These are phyloP conservation scores for Tapirus terrestris DNA, from an alignment of 2,113 vertebrate genomes.

Conservation along the genomic window DNA sequence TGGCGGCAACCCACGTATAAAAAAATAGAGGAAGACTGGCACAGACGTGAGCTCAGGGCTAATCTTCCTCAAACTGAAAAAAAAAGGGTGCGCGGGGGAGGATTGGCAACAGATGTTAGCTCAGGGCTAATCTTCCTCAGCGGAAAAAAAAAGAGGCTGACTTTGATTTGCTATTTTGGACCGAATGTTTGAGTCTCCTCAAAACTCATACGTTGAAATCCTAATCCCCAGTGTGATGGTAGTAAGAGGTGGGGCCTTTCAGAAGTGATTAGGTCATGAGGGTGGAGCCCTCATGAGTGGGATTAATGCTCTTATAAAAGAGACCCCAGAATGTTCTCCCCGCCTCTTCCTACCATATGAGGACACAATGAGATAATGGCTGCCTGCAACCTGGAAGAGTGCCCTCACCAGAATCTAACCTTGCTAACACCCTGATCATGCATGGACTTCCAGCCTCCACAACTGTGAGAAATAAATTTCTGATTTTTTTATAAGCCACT, in stretches of 20 bases:
- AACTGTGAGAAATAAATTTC: background rate
- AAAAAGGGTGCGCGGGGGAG: too few relatives aligned
- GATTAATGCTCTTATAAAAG: background rate
- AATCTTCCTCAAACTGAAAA: too few relatives aligned
- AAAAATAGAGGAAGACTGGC: too few relatives aligned
- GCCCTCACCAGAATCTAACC: background rate
- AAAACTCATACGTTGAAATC: background rate
- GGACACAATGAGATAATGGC: background rate
- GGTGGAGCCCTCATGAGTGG: background rate
- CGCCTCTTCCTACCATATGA: too few relatives aligned
- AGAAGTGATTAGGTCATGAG: background rate
- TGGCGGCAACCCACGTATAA: too few relatives aligned
- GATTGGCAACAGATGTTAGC: too few relatives aligned
- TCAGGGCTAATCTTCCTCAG: too few relatives aligned
- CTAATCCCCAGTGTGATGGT: background rate
- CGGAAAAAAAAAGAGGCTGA: background rate
- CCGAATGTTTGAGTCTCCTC: background rate
- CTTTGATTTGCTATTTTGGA: background rate
- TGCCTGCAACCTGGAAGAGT: background rate
- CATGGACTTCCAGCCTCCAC: background rate
- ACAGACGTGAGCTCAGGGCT: too few relatives aligned
- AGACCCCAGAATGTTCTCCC: background rate
- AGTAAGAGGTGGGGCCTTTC: background rate
- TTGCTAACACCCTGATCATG: background rate
- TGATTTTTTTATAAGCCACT: background rate